Percentiles rank a stretch among this genome's conserved stretches.
These are phyloP conservation scores for Rhinoptilus africanus DNA, from an alignment of 2,113 vertebrate species.

Conservation along the genomic window DNA sequence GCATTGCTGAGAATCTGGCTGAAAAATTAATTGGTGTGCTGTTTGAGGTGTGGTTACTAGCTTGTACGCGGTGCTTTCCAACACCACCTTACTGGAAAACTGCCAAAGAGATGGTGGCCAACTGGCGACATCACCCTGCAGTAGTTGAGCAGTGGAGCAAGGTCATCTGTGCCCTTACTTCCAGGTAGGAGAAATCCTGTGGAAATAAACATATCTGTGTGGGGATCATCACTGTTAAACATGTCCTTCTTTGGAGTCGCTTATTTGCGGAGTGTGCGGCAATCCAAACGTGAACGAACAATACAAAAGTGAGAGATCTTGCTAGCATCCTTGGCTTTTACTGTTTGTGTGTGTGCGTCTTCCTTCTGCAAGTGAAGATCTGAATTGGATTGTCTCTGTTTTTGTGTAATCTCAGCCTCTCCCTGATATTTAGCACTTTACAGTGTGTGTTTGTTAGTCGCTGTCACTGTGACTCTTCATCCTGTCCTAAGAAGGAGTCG, in stretches of 20 bases:
- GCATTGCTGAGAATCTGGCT: constrained; percentile 92
- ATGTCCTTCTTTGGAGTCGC: neutral
- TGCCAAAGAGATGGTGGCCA: constrained; percentile 94
- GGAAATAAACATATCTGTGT: accelerated
- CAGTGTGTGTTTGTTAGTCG: accelerated
- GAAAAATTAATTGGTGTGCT: constrained; percentile 92
- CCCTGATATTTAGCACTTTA: neutral
- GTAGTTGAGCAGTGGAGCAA: constrained; percentile 98
- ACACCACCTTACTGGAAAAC: constrained; percentile 97
- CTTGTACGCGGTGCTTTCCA: constrained; percentile 91
- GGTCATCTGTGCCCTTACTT: constrained; percentile 91
- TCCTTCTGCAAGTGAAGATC: neutral
- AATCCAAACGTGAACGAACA: neutral
- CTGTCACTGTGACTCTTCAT: neutral
- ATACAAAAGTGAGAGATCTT: neutral
- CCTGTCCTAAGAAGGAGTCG: neutral
- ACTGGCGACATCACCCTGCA: constrained; percentile 95
- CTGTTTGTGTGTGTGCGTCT: neutral
- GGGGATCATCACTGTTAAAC: accelerated
- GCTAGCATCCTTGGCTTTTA: neutral
- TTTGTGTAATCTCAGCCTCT: neutral
- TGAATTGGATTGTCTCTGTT: neutral
- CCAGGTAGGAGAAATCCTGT: constrained; percentile 76
- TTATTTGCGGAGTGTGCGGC: neutral
- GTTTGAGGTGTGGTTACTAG: constrained; percentile 94